These are phyloP conservation scores for Apamea epomidion DNA, from an alignment of 2,888 invertebrate species.

Conservation along the genomic window DNA sequence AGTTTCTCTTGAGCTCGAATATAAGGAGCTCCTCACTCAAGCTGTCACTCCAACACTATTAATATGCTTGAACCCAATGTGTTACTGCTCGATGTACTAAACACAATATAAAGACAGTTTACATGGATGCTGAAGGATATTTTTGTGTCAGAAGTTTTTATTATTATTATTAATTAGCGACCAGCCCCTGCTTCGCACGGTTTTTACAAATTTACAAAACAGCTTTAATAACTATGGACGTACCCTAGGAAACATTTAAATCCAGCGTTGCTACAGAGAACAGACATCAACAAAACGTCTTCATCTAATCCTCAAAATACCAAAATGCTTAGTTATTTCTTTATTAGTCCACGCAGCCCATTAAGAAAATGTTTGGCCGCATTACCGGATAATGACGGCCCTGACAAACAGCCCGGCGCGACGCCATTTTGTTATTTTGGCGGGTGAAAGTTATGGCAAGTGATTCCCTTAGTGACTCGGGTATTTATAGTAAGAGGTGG, in stretches of 20 bases:
- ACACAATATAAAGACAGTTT: not conserved
- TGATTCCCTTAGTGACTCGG: slow-evolving; percentile 32
- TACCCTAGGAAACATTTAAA: too few relatives aligned
- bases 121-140: not conserved
- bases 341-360: slow-evolving; percentile 37
- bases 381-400: slow-evolving; percentile 49
- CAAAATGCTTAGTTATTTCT: slow-evolving; percentile 40
- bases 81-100: slow-evolving; percentile 2
- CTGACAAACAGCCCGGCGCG: slow-evolving; percentile 34
- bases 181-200: too few relatives aligned
- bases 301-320: slow-evolving; percentile 7
- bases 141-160: too few relatives aligned
- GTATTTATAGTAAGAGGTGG: slow-evolving; percentile 25
- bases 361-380: slow-evolving; percentile 53
- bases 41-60: slow-evolving; percentile 21
- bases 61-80: slow-evolving; percentile 17
- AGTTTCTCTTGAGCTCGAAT: slow-evolving; percentile 3
- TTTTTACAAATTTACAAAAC: too few relatives aligned
- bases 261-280: not conserved
- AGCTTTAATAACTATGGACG: too few relatives aligned
- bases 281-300: slow-evolving; percentile 1
- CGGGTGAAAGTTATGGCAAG: slow-evolving; percentile 39
- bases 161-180: too few relatives aligned
- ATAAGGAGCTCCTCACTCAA: slow-evolving; percentile 23
- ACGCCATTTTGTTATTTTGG: slow-evolving; percentile 57